Evolutionary conservation across 1,140 invertebrate species (phyloP).

Genomic region (Lepidurus packardi): DNA sequence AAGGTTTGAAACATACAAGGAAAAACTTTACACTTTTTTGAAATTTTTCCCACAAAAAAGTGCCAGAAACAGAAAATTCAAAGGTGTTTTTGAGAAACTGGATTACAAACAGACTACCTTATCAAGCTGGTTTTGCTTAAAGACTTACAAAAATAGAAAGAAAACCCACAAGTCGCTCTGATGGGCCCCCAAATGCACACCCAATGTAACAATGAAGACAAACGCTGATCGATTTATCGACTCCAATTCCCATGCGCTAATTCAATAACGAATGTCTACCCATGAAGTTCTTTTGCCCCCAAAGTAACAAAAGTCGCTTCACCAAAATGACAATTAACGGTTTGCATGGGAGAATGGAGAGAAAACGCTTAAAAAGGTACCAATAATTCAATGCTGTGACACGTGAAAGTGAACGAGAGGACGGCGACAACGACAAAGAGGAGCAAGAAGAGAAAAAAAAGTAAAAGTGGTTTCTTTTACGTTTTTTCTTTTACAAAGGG

Average conservation of each 20-base stretch:
- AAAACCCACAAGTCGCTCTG: not conserved
- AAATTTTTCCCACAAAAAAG: not conserved
- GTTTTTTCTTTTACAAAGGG: not conserved
- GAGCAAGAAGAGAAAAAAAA: not conserved
- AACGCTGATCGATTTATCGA: not conserved
- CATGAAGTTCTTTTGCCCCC: not conserved
- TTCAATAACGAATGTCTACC: not conserved
- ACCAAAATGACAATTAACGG: not conserved
- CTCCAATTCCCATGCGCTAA: not conserved
- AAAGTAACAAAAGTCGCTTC: not conserved
- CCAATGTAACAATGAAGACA: not conserved
- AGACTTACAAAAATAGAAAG: not conserved
- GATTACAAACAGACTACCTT: not conserved
- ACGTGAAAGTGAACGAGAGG: not conserved
- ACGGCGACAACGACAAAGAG: constrained; percentile 1
- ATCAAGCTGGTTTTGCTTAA: not conserved
- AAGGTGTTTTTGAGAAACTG: not conserved
- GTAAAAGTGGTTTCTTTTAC: not conserved
- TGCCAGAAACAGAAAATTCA: not conserved
- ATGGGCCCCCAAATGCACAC: constrained; percentile 1
- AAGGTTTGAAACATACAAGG: not conserved
- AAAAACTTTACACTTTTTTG: not conserved
- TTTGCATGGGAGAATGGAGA: constrained; percentile 1
- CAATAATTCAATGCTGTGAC: constrained; percentile 2
- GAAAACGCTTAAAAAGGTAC: not conserved